phyloP scores from a whole-genome alignment of 2,888 invertebrate genomes.

The Ophion obscuratus region DNA sequence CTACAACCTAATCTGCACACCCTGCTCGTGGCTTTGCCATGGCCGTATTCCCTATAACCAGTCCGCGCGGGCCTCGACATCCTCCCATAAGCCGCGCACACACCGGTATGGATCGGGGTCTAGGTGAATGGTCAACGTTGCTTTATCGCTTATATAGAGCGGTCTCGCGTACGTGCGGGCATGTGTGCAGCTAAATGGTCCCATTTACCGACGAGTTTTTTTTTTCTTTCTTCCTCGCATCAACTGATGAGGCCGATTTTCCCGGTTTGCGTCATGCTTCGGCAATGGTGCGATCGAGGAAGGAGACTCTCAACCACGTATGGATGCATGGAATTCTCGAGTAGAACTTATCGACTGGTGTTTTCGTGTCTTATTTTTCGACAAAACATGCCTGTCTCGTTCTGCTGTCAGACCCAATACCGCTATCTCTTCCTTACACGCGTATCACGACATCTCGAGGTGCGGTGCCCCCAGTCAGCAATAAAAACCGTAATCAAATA shows the following conservation, averaged over 20 bases:
- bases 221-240: not conserved
- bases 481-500: too few relatives aligned
- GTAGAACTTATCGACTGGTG: too few relatives aligned
- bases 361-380: too few relatives aligned
- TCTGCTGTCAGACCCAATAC: too few relatives aligned
- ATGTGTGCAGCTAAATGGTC: slow-evolving; percentile 37
- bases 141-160: slow-evolving; percentile 41
- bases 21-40: slow-evolving; percentile 18
- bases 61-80: not conserved
- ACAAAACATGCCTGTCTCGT: too few relatives aligned
- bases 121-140: slow-evolving; percentile 9
- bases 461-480: too few relatives aligned
- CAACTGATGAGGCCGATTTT: not conserved
- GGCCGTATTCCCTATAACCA: slow-evolving; percentile 30
- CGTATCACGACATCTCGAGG: too few relatives aligned
- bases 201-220: slow-evolving; percentile 34
- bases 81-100: not conserved
- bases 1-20: slow-evolving; percentile 38
- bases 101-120: slow-evolving; percentile 27
- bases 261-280: not conserved
- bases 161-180: slow-evolving; percentile 17
- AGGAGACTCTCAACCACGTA: not conserved
- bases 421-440: too few relatives aligned
- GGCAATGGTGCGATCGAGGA: not conserved
- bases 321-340: not conserved